Conservation (phyloP, 2,113 vertebrate genomes). For the Mixornis gularis region DNA sequence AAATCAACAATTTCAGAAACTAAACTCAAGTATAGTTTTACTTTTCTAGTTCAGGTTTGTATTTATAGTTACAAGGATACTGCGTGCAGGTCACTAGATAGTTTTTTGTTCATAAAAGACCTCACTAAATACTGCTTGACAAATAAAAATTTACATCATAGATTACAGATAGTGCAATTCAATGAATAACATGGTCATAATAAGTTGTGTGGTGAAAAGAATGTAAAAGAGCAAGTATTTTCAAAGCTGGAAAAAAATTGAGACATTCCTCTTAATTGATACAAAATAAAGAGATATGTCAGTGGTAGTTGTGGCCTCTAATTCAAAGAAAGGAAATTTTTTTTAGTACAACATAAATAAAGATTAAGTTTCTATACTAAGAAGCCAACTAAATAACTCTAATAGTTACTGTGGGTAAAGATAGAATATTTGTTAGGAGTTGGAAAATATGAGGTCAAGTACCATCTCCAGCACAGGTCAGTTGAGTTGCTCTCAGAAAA, state of each 20-base stretch:
- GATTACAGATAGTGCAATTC: not conserved
- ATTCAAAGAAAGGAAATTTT: not conserved
- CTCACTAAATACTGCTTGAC: not conserved
- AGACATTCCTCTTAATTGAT: not conserved
- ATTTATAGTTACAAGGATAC: not conserved
- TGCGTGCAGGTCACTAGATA: not conserved
- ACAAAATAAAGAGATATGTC: not conserved
- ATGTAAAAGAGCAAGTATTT: not conserved
- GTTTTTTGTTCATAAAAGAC: not conserved
- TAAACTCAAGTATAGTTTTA: not conserved
- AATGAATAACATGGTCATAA: not conserved
- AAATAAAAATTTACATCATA: not conserved
- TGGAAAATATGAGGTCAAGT: not conserved
- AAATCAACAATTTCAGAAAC: not conserved
- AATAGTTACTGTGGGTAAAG: not conserved
- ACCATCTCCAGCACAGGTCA: not conserved
- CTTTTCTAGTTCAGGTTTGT: not conserved
- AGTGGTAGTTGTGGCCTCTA: not conserved
- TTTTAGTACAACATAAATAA: not conserved
- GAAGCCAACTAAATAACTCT: not conserved
- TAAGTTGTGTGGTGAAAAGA: not conserved
- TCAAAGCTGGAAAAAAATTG: not conserved
- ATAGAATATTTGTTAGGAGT: not conserved
- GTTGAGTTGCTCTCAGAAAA: not conserved
- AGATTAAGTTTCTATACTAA: not conserved